Conservation (phyloP, 2,797 vertebrate genomes). For the Pterois miles region DNA sequence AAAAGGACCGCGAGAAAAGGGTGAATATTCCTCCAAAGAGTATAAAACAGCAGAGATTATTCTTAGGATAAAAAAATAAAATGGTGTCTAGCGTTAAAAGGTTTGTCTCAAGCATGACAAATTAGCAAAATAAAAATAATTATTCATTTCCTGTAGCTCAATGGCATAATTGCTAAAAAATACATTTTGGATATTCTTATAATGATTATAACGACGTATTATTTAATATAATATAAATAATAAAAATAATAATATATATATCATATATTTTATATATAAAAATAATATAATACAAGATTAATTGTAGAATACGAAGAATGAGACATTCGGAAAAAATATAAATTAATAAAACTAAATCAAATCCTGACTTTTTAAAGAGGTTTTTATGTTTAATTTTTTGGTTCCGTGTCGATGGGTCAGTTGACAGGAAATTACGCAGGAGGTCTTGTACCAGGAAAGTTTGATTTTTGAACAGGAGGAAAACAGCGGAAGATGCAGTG, state of each 20-base stretch:
- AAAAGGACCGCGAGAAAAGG: neutral
- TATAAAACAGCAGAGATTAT: neutral
- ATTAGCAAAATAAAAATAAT: neutral
- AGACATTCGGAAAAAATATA: too few species aligned
- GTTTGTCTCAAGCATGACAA: neutral
- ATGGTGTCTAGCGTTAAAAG: neutral
- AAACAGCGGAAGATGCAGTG: too few species aligned
- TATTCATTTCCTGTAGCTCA: neutral
- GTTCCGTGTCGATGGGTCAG: constrained; percentile 18
- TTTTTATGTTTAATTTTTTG: neutral
- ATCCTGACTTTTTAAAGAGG: too few species aligned
- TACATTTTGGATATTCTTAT: neutral
- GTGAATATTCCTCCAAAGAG: fast-evolving
- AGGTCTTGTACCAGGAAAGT: constrained; percentile 13
- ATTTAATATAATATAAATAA: too few species aligned
- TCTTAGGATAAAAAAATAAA: neutral
- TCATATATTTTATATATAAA: too few species aligned
- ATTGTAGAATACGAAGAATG: too few species aligned
- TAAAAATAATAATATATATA: too few species aligned
- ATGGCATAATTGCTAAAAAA: neutral
- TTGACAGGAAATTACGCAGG: constrained; percentile 31
- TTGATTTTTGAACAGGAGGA: neutral
- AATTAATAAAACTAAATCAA: too few species aligned
- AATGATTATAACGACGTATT: neutral
- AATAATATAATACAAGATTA: too few species aligned